Evolutionary conservation across 2,113 vertebrate species (phyloP).

Genomic region (Martes martes): DNA sequence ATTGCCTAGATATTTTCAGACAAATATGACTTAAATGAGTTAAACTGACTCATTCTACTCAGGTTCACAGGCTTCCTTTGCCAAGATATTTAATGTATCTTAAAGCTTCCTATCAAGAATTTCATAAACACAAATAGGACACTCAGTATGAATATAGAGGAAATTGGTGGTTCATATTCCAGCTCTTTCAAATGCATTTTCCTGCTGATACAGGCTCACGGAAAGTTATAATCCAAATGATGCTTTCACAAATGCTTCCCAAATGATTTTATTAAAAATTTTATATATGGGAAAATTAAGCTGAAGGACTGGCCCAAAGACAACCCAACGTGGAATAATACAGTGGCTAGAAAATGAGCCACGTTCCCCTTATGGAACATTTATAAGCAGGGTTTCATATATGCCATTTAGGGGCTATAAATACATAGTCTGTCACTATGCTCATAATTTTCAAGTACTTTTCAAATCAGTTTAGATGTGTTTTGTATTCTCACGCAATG

Average conservation of each 20-base stretch:
- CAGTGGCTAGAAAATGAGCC: background rate
- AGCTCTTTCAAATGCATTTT: background rate
- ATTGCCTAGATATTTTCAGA: background rate
- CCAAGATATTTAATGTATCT: background rate
- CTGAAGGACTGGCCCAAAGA: slow-evolving; percentile 6
- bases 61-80: background rate
- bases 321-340: background rate
- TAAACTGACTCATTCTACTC: background rate
- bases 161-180: background rate
- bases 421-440: background rate
- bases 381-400: background rate
- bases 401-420: background rate
- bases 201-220: background rate
- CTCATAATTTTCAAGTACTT: background rate
- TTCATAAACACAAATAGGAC: background rate
- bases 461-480: background rate
- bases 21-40: background rate
- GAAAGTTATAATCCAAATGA: background rate
- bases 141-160: background rate
- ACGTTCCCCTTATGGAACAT: background rate
- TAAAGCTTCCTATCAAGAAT: slow-evolving; percentile 24
- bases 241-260: slow-evolving; percentile 10
- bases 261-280: slow-evolving; percentile 32
- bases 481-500: background rate
- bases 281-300: background rate